phyloP scores from a whole-genome alignment of 2,113 vertebrate species.

The Alosa alosa region DNA sequence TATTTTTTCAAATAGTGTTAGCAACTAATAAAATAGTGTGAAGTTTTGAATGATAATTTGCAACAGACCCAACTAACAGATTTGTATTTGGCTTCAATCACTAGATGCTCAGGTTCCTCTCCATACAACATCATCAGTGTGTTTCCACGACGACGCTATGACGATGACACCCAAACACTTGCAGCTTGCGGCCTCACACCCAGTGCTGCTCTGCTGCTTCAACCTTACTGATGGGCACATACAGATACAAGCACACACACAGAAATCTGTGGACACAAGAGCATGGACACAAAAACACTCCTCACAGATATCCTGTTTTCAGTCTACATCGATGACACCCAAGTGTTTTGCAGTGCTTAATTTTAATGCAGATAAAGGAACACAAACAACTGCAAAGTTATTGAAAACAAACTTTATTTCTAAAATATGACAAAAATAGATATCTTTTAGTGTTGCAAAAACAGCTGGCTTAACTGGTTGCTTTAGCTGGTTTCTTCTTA shows the following conservation, averaged over 20 bases:
- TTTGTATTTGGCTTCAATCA: not conserved
- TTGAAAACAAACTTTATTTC: constrained; percentile 72
- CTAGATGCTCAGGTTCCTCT: constrained; percentile 63
- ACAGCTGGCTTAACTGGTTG: constrained; percentile 64
- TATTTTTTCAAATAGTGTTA: no score
- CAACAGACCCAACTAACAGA: not conserved
- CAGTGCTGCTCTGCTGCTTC: constrained; percentile 73
- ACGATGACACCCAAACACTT: constrained; percentile 71
- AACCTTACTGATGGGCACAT: constrained; percentile 23
- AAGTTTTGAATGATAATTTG: not conserved
- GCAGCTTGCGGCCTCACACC: constrained; percentile 73
- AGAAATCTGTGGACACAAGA: no score
- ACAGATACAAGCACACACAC: not conserved
- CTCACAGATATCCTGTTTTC: not conserved
- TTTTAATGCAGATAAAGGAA: not conserved
- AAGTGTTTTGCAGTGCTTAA: not conserved
- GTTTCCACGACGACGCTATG: constrained; percentile 74
- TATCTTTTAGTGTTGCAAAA: constrained; percentile 64
- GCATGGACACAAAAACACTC: not conserved
- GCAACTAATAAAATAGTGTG: not conserved
- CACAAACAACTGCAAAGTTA: constrained; percentile 23
- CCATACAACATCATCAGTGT: constrained; percentile 84
- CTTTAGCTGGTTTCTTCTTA: constrained; percentile 50
- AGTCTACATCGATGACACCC: not conserved
- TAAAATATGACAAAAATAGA: constrained; percentile 68